These are phyloP conservation scores for Zeus faber DNA, from an alignment of 2,113 vertebrate genomes.

Conservation along the genomic window DNA sequence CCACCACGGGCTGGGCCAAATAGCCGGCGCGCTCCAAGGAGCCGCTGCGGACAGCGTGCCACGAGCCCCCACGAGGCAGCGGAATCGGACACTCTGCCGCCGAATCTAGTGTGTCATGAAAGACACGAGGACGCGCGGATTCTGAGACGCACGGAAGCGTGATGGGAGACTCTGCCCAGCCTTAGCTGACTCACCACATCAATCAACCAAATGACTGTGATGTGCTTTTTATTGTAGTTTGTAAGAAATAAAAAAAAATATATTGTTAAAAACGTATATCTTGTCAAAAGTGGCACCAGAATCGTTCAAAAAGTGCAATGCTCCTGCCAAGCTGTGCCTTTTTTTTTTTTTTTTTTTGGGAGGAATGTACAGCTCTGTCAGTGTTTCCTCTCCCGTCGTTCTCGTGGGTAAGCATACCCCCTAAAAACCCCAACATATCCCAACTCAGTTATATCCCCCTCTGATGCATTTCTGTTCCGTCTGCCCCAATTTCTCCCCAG, in stretches of 20 bases:
- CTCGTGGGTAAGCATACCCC: conserved; percentile 20
- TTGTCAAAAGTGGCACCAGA: conserved; percentile 58
- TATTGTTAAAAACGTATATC: conserved; percentile 30
- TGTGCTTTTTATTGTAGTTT: conserved; percentile 28
- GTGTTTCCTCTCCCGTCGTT: conserved; percentile 29
- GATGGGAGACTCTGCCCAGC: conserved; percentile 31
- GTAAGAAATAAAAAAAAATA: conserved; percentile 14
- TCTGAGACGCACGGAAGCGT: no score
- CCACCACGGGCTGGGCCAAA: conserved; percentile 96
- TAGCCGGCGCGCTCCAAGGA: conserved; percentile 43
- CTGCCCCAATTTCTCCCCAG: neutral
- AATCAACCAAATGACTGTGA: conserved; percentile 28
- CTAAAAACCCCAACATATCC: conserved; percentile 6
- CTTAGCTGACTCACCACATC: conserved; percentile 20
- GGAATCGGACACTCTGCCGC: no score
- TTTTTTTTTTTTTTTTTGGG: conserved; percentile 53
- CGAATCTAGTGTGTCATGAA: conserved; percentile 32
- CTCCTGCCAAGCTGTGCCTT: conserved; percentile 77
- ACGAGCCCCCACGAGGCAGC: no score
- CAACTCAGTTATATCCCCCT: neutral
- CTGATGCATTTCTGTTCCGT: neutral
- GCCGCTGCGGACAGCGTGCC: conserved; percentile 11
- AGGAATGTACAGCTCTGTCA: conserved; percentile 58
- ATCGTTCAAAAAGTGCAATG: conserved; percentile 58
- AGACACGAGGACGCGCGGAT: no score